Evolutionary conservation across 2,888 invertebrate species (phyloP).

Genomic region (Amiota mariae): DNA sequence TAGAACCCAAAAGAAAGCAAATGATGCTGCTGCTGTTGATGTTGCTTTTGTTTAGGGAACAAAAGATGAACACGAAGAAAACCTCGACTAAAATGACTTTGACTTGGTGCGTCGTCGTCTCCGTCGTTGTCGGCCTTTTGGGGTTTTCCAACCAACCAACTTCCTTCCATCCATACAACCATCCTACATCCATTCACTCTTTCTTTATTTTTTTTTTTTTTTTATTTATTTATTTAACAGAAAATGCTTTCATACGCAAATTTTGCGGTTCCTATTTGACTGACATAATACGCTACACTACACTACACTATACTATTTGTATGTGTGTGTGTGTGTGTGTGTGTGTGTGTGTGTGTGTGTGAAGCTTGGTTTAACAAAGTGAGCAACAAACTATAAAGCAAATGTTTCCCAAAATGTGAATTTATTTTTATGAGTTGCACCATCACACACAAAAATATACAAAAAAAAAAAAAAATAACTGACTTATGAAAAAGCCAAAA

Average conservation of each 20-base stretch:
- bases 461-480: too few relatives aligned
- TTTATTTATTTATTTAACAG: conserved; percentile 12
- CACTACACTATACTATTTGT: too few relatives aligned
- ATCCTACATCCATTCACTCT: conserved; percentile 32
- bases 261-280: conserved; percentile 12
- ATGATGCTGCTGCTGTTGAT: not conserved
- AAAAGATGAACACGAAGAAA: too few relatives aligned
- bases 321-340: too few relatives aligned
- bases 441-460: not conserved
- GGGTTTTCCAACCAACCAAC: too few relatives aligned
- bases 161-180: conserved; percentile 36
- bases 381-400: conserved; percentile 1
- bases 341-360: too few relatives aligned
- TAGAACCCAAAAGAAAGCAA: not conserved
- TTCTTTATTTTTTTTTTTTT: conserved; percentile 29
- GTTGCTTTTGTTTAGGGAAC: too few relatives aligned
- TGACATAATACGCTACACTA: not conserved
- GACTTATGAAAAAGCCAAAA: not conserved
- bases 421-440: conserved; percentile 22
- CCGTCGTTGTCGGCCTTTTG: too few relatives aligned
- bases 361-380: too few relatives aligned
- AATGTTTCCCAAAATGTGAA: conserved; percentile 29
- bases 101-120: too few relatives aligned
- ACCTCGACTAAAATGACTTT: too few relatives aligned
- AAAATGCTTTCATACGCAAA: conserved; percentile 24